Evolutionary conservation across 2,888 invertebrate genomes (phyloP), one percentile per base, ranked within the genome.

Genomic region (Apamea crenata): DNA sequence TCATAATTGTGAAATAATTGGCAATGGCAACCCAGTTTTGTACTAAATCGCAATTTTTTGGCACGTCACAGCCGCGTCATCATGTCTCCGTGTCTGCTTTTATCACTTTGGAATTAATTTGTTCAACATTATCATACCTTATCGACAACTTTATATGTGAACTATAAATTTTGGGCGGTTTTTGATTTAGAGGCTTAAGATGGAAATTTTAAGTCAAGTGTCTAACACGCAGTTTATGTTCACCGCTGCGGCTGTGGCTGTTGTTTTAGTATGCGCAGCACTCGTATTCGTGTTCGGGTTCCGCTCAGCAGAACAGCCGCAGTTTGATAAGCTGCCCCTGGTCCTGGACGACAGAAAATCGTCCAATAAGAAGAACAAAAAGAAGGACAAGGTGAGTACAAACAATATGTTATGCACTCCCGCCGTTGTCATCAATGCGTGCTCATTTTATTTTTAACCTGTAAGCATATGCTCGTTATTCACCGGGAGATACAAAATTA

Each of bases 281-380:
- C 96, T 98, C 89, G 98, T 98, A 91, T 98, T 98, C 96, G 97
- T 97, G 87, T 98, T 98, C 95, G 98, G 98, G 85, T 98, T 98
- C 96, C 98, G 98, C 96, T 97, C 98, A 84, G 98, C 98, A 88
- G 98, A 98, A 94, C 98, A 98, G 95, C 98, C 98, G 92, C 98
- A 98, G 92, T 98, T 98, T 94, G 98, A 98, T 92, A 98, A 98
- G 95, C 96, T 98, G 85, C 97, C 97, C 66, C 94, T 97, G 88
- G 95, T 97, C 87, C 91, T 97, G 88, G 98, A 98, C 93, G 98
- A 98, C 91, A 97, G 97, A 93, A 98, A 98, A 96, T 97, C 97
- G 85, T 97, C 97, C 90, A 97, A 95, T 91, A 98, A 98, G 95
- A 98, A 98, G 94, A 91, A 90, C 90, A 98, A 98, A 97, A 97